Conservation (phyloP, 37 sponge, comb jelly and placozoan species). For the Diacarnus erythraeanus region DNA sequence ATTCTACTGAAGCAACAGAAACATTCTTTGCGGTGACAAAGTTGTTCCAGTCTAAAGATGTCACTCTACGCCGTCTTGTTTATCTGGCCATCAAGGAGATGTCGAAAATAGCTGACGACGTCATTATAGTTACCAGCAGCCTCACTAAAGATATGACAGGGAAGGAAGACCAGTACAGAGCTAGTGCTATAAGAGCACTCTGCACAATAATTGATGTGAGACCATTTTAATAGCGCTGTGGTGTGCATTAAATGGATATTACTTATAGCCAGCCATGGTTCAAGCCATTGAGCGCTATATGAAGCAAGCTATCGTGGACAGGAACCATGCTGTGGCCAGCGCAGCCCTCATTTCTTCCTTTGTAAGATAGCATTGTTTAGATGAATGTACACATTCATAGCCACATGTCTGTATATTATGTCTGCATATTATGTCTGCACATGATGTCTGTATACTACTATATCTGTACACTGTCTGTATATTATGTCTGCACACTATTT, state of each 20-base stretch:
- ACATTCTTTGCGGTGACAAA: slow-evolving; percentile 96
- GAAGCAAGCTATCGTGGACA: slow-evolving; percentile 98
- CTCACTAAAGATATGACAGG: slow-evolving; percentile 98
- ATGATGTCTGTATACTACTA: too few relatives aligned
- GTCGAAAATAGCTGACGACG: slow-evolving; percentile 87
- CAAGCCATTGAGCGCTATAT: slow-evolving; percentile 96
- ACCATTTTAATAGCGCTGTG: neutral
- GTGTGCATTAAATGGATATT: neutral
- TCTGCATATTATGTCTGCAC: too few relatives aligned
- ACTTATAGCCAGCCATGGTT: slow-evolving; percentile 76
- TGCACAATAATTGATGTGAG: slow-evolving; percentile 91
- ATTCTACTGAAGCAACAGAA: slow-evolving; percentile 88
- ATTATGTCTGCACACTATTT: too few relatives aligned
- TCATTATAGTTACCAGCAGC: slow-evolving; percentile 98
- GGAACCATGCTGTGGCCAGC: slow-evolving; percentile 91
- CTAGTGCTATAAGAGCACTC: slow-evolving; percentile 87
- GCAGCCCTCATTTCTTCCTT: slow-evolving; percentile 89
- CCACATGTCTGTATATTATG: neutral
- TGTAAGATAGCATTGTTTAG: slow-evolving; percentile 33
- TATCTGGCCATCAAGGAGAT: slow-evolving; percentile 89
- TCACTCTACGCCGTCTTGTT: slow-evolving; percentile 79
- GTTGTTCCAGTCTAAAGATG: slow-evolving; percentile 94
- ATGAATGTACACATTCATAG: neutral
- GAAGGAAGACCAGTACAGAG: slow-evolving; percentile 93
- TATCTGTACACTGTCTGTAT: too few relatives aligned